phyloP scores from a whole-genome alignment of 1,140 invertebrate species.

The Drosophila serrata region DNA sequence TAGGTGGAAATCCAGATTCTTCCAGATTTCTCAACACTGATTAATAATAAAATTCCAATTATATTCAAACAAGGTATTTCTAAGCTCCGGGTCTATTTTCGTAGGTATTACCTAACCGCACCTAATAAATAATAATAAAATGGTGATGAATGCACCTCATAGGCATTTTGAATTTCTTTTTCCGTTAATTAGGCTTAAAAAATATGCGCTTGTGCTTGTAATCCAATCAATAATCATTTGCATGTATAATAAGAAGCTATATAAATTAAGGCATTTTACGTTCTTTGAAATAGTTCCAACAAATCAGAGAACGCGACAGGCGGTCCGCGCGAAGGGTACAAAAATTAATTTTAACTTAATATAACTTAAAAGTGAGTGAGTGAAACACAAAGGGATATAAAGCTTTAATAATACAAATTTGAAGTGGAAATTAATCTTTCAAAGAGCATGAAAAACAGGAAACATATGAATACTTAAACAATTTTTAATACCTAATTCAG shows the following conservation, averaged over 20 bases:
- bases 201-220: background rate
- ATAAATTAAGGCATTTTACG: background rate
- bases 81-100: background rate
- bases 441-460: too few species aligned
- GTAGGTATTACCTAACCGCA: too few species aligned
- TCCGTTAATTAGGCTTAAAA: background rate
- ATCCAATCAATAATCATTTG: constrained; percentile 4
- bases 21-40: too few species aligned
- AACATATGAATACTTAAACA: background rate
- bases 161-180: background rate
- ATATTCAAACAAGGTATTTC: background rate
- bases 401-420: too few species aligned
- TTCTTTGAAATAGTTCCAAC: background rate
- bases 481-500: background rate
- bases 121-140: background rate
- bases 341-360: background rate
- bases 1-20: too few species aligned
- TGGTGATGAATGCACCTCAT: background rate
- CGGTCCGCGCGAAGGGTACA: too few species aligned
- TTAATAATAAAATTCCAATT: too few species aligned
- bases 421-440: too few species aligned
- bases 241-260: constrained; percentile 1
- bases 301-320: background rate
- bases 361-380: background rate
- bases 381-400: too few species aligned